Percentiles rank a stretch among this genome's conserved stretches.
phyloP scores from a whole-genome alignment of 2,797 vertebrate species.

The Lagocephalus sceleratus region DNA sequence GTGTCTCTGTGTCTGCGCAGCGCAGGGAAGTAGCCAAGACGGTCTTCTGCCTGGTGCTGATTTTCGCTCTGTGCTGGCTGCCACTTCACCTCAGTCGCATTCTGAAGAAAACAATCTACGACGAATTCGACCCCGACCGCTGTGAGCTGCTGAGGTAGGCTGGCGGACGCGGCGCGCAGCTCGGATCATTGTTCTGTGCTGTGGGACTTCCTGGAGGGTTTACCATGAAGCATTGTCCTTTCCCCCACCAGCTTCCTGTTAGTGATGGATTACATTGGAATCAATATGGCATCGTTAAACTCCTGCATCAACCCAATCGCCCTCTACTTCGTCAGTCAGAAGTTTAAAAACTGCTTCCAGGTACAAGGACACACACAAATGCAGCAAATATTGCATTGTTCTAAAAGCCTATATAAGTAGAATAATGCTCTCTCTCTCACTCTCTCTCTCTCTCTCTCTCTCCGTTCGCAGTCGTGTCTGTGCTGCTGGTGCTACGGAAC shows the following conservation, averaged over 20 bases:
- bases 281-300: constrained; percentile 91
- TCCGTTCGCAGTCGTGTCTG: constrained; percentile 77
- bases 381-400: background rate
- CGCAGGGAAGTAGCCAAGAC: constrained; percentile 84
- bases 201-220: constrained; percentile 39
- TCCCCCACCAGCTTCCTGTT: constrained; percentile 80
- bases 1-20: constrained; percentile 36
- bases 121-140: constrained; percentile 81
- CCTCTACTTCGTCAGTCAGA: constrained; percentile 88
- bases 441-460: too few relatives aligned
- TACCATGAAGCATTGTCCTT: constrained; percentile 26
- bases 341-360: constrained; percentile 92
- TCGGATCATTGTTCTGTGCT: constrained; percentile 50
- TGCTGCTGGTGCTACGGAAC: constrained; percentile 87
- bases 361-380: constrained; percentile 54
- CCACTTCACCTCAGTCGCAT: constrained; percentile 89
- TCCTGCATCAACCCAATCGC: constrained; percentile 91
- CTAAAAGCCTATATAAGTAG: background rate
- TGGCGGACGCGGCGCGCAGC: background rate
- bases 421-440: background rate
- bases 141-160: constrained; percentile 87
- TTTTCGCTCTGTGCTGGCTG: constrained; percentile 89
- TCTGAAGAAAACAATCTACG: constrained; percentile 85
- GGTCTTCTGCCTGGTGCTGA: constrained; percentile 87
- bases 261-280: constrained; percentile 90